Evolutionary conservation across 2,888 invertebrate species (phyloP).

Genomic region (Tachina grossa): DNA sequence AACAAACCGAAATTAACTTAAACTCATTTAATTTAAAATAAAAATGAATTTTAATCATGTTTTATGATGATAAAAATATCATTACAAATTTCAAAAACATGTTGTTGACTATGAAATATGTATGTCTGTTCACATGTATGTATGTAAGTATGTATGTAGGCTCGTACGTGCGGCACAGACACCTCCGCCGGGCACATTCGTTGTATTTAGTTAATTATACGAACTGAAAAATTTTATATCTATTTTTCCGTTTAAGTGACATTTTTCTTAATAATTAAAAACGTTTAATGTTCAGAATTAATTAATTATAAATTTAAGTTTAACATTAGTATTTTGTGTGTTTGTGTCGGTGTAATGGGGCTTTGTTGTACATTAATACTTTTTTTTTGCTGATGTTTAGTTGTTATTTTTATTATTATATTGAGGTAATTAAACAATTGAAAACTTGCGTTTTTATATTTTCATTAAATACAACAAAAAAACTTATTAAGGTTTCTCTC

Average conservation of each 20-base stretch:
- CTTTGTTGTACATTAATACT: slow-evolving; percentile 44
- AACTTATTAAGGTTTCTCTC: slow-evolving; percentile 36
- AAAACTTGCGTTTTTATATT: slow-evolving; percentile 65
- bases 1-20: slow-evolving; percentile 55
- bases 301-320: slow-evolving; percentile 59
- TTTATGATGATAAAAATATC: slow-evolving; percentile 51
- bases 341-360: slow-evolving; percentile 22
- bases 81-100: slow-evolving; percentile 56
- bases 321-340: background rate
- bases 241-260: slow-evolving; percentile 44
- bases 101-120: slow-evolving; percentile 56
- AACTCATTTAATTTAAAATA: slow-evolving; percentile 56
- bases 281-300: slow-evolving; percentile 65
- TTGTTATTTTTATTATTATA: slow-evolving; percentile 59
- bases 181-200: slow-evolving; percentile 51
- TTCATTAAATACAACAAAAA: slow-evolving; percentile 13
- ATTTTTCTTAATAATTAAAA: slow-evolving; percentile 64
- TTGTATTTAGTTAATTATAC: slow-evolving; percentile 53
- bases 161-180: slow-evolving; percentile 45
- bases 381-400: background rate
- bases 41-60: slow-evolving; percentile 48
- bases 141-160: background rate
- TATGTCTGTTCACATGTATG: background rate
- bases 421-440: slow-evolving; percentile 68
- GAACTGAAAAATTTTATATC: slow-evolving; percentile 31